A percentile compares a stretch with the other conserved stretches of the same genome.
Evolutionary conservation across 2,113 vertebrate species (phyloP).

Genomic region (Antechinus flavipes): DNA sequence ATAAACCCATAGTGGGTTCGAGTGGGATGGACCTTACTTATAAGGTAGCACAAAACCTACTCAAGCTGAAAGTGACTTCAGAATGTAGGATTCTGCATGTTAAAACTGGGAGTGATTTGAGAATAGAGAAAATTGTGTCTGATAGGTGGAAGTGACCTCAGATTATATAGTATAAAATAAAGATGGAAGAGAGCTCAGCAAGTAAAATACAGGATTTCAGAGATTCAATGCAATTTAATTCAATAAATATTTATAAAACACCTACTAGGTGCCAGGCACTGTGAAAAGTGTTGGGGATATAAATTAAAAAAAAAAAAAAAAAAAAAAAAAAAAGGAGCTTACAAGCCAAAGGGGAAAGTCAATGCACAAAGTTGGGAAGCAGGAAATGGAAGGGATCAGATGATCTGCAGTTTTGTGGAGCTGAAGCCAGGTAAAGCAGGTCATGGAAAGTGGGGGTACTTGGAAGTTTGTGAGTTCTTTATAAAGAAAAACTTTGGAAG

Average conservation of each 20-base stretch:
- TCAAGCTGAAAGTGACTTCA: not conserved
- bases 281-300: not conserved
- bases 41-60: not conserved
- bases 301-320: not conserved
- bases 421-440: not conserved
- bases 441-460: not conserved
- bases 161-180: not conserved
- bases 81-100: not conserved
- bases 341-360: not conserved
- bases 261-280: not conserved
- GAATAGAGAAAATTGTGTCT: not conserved
- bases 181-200: not conserved
- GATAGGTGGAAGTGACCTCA: not conserved
- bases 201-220: not conserved
- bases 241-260: not conserved
- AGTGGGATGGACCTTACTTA: not conserved
- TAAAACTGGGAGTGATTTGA: not conserved
- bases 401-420: not conserved
- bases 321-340: not conserved
- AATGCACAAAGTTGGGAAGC: not conserved
- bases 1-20: not conserved
- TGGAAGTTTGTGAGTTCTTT: not conserved
- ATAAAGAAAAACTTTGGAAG: not conserved
- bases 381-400: not conserved
- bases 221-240: not conserved